These are phyloP conservation scores for Hoplostethus atlanticus DNA, from an alignment of 2,797 vertebrate species.

Conservation along the genomic window DNA sequence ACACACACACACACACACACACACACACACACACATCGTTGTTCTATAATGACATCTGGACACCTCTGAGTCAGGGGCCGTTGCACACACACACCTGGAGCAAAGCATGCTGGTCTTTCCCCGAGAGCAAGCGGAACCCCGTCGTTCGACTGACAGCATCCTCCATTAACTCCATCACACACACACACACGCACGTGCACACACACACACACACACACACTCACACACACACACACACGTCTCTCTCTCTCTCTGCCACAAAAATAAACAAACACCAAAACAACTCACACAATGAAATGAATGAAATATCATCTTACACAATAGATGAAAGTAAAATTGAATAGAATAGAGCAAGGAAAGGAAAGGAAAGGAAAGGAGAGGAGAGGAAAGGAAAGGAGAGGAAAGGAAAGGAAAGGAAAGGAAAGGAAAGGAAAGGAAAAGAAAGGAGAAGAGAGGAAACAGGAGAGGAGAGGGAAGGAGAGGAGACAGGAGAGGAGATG, in stretches of 20 bases:
- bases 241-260: not conserved
- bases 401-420: no score
- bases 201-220: conserved; percentile 31
- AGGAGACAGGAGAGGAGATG: no score
- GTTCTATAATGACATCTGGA: conserved; percentile 59
- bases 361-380: not conserved
- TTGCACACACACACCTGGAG: conserved; percentile 51
- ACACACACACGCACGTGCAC: conserved; percentile 31
- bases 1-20: conserved; percentile 9
- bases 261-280: not conserved
- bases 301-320: no score
- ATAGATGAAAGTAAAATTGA: no score
- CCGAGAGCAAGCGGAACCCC: conserved; percentile 50
- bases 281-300: no score
- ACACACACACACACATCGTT: conserved; percentile 6
- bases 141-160: conserved; percentile 65
- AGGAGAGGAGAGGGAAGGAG: not conserved
- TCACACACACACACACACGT: conserved; percentile 1
- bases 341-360: not conserved
- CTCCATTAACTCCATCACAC: conserved; percentile 64
- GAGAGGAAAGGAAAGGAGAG: no score
- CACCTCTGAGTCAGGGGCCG: conserved; percentile 39
- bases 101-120: conserved; percentile 67
- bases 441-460: no score
- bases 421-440: not conserved